These are phyloP conservation scores for Ptyas mucosa DNA, from an alignment of 2,113 vertebrate genomes.

Conservation along the genomic window DNA sequence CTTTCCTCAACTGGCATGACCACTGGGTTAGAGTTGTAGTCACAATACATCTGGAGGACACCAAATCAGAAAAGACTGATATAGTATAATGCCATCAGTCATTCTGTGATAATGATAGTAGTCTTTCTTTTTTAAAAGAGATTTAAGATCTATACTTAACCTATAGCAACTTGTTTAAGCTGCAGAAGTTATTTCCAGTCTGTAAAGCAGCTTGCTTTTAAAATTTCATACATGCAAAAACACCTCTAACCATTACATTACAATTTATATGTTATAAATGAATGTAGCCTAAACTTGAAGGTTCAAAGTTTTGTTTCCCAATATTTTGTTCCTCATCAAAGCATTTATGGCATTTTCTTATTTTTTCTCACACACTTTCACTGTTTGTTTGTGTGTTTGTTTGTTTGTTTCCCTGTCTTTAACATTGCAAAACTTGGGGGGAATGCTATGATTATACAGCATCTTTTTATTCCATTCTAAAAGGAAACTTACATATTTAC, in stretches of 20 bases:
- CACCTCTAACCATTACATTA: not conserved
- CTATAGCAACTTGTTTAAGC: not conserved
- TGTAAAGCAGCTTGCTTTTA: not conserved
- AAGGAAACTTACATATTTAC: not conserved
- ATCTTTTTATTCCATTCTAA: not conserved
- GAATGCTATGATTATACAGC: not conserved
- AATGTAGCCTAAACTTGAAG: not conserved
- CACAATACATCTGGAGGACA: not conserved
- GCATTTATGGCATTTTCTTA: not conserved
- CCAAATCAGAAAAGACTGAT: not conserved
- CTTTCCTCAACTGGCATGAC: not conserved
- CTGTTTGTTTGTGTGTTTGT: not conserved
- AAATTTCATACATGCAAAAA: not conserved
- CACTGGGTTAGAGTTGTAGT: not conserved
- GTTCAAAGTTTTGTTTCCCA: not conserved
- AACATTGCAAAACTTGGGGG: not conserved
- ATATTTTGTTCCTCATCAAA: not conserved
- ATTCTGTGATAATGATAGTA: not conserved
- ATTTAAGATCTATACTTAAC: not conserved
- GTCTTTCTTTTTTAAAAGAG: not conserved
- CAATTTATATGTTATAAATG: not conserved
- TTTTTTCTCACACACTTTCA: not conserved
- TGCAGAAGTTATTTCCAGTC: not conserved
- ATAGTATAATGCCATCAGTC: not conserved
- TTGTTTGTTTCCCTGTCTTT: not conserved